These are phyloP conservation scores for Remorina albescens DNA, from an alignment of 2,797 vertebrate species.

Conservation along the genomic window DNA sequence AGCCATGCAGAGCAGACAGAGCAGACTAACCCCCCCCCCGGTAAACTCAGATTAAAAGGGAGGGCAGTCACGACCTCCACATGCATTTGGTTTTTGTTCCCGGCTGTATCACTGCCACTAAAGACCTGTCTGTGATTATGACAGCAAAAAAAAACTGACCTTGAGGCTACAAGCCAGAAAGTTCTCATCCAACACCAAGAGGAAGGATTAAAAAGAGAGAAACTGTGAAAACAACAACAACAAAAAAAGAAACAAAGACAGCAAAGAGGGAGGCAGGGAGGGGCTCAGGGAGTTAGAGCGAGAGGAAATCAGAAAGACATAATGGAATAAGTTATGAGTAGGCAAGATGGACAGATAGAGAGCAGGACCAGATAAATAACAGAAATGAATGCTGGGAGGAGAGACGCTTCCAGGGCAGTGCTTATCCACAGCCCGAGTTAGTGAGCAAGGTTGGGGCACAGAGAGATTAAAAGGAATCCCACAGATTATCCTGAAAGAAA, in stretches of 20 bases:
- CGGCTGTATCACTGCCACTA: slow-evolving; percentile 7
- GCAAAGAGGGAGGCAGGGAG: slow-evolving; percentile 6
- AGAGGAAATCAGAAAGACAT: slow-evolving; percentile 36
- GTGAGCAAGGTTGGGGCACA: slow-evolving; percentile 4
- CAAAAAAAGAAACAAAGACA: slow-evolving; percentile 31
- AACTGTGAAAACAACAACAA: slow-evolving; percentile 27
- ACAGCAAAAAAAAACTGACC: slow-evolving; percentile 52
- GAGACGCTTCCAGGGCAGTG: slow-evolving; percentile 43
- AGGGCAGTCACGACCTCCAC: slow-evolving; percentile 6
- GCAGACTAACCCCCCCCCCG: neutral
- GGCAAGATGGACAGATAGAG: slow-evolving; percentile 61
- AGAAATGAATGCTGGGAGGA: slow-evolving; percentile 46
- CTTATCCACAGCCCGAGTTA: slow-evolving; percentile 28
- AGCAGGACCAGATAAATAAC: slow-evolving; percentile 48
- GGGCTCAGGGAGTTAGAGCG: slow-evolving; percentile 14
- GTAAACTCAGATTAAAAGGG: neutral
- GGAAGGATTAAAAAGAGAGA: slow-evolving; percentile 48
- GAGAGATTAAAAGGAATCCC: slow-evolving; percentile 53
- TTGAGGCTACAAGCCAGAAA: slow-evolving; percentile 37
- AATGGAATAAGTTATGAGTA: slow-evolving; percentile 67
- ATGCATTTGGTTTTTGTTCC: neutral
- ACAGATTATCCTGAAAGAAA: slow-evolving; percentile 35
- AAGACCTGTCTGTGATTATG: slow-evolving; percentile 27
- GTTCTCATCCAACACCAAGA: slow-evolving; percentile 14
- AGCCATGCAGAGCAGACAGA: slow-evolving; percentile 2